These are phyloP conservation scores for Monopterus albus DNA, from an alignment of 2,113 vertebrate genomes.

Conservation along the genomic window DNA sequence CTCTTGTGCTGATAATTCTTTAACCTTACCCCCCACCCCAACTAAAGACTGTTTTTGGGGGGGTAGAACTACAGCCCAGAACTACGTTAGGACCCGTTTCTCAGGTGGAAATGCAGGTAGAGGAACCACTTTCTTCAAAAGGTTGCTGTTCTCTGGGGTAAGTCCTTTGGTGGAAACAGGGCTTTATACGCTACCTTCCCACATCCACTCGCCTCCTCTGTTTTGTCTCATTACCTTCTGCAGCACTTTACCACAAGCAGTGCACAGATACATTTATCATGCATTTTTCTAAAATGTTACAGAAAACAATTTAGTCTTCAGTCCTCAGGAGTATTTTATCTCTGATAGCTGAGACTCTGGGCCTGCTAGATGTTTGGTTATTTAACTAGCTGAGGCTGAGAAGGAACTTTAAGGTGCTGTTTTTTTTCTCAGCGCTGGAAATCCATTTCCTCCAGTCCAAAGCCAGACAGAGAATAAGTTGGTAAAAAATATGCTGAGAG, in stretches of 20 bases:
- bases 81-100: too few relatives aligned
- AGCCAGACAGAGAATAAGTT: conserved; percentile 40
- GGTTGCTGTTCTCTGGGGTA: too few relatives aligned
- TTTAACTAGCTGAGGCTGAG: conserved; percentile 27
- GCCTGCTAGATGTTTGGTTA: conserved; percentile 39
- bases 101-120: too few relatives aligned
- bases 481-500: conserved; percentile 38
- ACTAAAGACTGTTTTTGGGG: too few relatives aligned
- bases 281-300: not conserved
- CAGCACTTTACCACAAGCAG: not conserved
- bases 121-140: too few relatives aligned
- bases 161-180: too few relatives aligned
- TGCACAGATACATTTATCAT: not conserved
- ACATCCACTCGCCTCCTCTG: not conserved
- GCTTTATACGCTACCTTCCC: too few relatives aligned
- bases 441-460: conserved; percentile 26
- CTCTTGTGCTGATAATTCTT: too few relatives aligned
- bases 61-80: too few relatives aligned
- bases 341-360: conserved; percentile 7
- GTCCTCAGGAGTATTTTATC: conserved; percentile 8
- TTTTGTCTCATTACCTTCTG: not conserved
- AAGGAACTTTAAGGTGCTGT: conserved; percentile 14
- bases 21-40: too few relatives aligned
- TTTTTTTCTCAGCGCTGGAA: conserved; percentile 39
- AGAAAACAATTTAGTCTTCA: conserved; percentile 12